Percentiles rank a stretch among this genome's conserved stretches.
Conservation (phyloP, 2,113 vertebrate species). For the Cynocephalus volans region DNA sequence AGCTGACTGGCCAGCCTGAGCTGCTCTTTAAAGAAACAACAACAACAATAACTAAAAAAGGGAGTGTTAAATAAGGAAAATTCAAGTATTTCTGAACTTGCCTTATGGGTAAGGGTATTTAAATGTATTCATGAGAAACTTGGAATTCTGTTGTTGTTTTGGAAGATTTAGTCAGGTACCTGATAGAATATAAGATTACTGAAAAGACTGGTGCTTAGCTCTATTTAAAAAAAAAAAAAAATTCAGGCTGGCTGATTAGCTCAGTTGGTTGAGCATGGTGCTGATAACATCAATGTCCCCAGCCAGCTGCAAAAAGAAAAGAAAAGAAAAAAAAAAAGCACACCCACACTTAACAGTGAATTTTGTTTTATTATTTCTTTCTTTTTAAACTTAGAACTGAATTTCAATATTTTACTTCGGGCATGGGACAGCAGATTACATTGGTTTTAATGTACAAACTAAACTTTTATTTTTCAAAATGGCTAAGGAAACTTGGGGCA, state of each 20-base stretch:
- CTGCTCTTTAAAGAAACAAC: too few species aligned
- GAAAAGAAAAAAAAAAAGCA: neutral
- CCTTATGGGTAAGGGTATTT: neutral
- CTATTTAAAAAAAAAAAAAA: neutral
- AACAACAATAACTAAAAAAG: neutral
- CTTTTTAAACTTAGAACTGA: neutral
- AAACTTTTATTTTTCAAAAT: neutral
- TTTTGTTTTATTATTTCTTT: constrained; percentile 19
- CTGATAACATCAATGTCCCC: too few species aligned
- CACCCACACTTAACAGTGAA: neutral
- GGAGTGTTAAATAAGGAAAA: neutral
- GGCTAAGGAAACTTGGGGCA: neutral
- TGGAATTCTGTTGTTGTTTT: neutral
- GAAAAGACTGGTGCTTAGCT: neutral
- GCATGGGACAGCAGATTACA: too few species aligned
- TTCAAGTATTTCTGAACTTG: neutral
- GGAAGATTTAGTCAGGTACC: neutral
- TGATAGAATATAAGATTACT: neutral
- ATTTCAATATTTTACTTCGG: neutral
- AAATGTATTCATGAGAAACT: neutral
- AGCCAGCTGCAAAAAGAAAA: too few species aligned
- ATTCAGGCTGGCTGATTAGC: too few species aligned
- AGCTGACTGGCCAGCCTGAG: too few species aligned
- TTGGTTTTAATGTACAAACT: too few species aligned
- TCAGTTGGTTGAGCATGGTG: too few species aligned